Conservation (phyloP, 2,113 vertebrate species). For the Pipa parva region DNA sequence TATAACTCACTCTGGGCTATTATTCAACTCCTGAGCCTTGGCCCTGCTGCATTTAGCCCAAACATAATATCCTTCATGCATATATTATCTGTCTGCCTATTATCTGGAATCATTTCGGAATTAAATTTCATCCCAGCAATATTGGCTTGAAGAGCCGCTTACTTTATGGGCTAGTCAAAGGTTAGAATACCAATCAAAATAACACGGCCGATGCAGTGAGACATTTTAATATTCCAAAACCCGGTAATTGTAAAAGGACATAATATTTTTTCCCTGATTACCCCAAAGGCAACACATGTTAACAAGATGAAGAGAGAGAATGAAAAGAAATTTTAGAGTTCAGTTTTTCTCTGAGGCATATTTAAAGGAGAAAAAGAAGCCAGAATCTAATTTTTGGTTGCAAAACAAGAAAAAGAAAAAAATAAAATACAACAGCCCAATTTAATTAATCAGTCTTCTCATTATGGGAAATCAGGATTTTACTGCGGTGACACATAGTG, state of each 20-base stretch:
- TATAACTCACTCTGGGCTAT: constrained; percentile 88
- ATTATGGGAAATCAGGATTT: neutral
- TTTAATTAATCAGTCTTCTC: neutral
- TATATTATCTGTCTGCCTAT: constrained; percentile 98
- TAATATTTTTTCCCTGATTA: constrained; percentile 90
- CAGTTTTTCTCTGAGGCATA: constrained; percentile 69
- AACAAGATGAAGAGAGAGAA: constrained; percentile 72
- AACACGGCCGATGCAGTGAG: constrained; percentile 88
- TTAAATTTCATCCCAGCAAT: constrained; percentile 92
- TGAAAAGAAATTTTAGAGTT: constrained; percentile 72
- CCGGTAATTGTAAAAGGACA: constrained; percentile 97
- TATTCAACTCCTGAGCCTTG: constrained; percentile 94
- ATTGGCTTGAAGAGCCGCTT: constrained; percentile 82
- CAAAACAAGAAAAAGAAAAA: neutral
- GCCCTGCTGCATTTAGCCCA: constrained; percentile 83
- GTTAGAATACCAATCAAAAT: constrained; percentile 99
- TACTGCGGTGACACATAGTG: neutral
- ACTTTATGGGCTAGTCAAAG: constrained; percentile 95
- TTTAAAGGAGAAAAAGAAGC: constrained; percentile 69
- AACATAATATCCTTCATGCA: constrained; percentile 99
- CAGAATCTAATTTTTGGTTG: constrained; percentile 10
- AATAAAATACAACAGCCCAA: neutral
- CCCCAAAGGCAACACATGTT: constrained; percentile 82
- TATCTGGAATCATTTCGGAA: constrained; percentile 97
- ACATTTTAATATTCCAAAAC: constrained; percentile 99